These are phyloP conservation scores for Nymphicus hollandicus DNA, from an alignment of 2,113 vertebrate genomes.

Conservation along the genomic window DNA sequence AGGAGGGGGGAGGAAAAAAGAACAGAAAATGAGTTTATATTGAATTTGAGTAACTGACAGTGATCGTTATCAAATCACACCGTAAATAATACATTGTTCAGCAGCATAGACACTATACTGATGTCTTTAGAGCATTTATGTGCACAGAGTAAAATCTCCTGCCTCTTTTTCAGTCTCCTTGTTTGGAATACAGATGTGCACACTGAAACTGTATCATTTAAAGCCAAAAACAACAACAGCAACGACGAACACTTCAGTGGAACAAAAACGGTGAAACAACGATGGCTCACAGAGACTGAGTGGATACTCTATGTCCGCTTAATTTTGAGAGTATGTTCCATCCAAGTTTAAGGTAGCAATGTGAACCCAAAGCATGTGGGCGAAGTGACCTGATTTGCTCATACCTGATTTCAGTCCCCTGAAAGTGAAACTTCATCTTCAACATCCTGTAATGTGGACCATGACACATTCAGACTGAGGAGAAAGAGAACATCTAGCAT, in stretches of 20 bases:
- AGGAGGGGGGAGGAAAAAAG: background rate
- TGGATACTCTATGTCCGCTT: background rate
- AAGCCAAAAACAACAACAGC: background rate
- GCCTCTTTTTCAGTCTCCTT: background rate
- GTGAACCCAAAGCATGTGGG: background rate
- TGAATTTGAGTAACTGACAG: background rate
- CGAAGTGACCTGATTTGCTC: background rate
- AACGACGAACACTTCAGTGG: background rate
- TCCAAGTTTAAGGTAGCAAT: background rate
- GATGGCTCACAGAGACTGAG: background rate
- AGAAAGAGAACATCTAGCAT: background rate
- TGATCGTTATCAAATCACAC: background rate
- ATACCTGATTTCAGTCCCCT: background rate
- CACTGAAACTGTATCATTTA: background rate
- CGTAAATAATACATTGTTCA: slow-evolving; percentile 15
- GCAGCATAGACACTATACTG: background rate
- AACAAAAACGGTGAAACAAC: background rate
- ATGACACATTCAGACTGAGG: background rate
- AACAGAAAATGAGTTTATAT: background rate
- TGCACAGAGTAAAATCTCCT: background rate
- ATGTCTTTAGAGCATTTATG: background rate
- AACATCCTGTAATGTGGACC: background rate
- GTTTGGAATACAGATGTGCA: background rate
- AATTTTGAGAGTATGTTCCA: background rate
- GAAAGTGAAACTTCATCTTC: background rate